These are phyloP conservation scores for Salarias fasciatus DNA, from an alignment of 2,797 vertebrate genomes.

Conservation along the genomic window DNA sequence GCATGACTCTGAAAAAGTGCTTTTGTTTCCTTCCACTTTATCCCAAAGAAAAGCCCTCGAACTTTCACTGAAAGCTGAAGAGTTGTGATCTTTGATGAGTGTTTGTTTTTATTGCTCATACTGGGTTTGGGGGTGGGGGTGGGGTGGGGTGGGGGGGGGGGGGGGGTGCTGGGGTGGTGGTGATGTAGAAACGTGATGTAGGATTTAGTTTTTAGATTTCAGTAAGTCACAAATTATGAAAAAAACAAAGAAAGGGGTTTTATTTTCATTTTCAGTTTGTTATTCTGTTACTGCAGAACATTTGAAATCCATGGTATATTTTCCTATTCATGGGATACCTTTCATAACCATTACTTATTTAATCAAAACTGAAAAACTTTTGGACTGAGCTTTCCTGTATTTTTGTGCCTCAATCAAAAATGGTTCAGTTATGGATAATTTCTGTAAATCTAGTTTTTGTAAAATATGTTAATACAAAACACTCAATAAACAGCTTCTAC, in stretches of 20 bases:
- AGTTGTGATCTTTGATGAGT: slow-evolving; percentile 50
- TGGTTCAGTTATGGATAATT: slow-evolving; percentile 63
- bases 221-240: slow-evolving; percentile 16
- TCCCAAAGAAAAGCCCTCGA: slow-evolving; percentile 68
- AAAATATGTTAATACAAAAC: slow-evolving; percentile 74
- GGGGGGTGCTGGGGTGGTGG: slow-evolving; percentile 28
- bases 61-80: slow-evolving; percentile 53
- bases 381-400: slow-evolving; percentile 68
- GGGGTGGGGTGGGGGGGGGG: too few species aligned
- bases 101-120: slow-evolving; percentile 44
- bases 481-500: slow-evolving; percentile 74
- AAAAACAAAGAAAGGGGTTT: slow-evolving; percentile 10
- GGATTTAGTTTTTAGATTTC: slow-evolving; percentile 32
- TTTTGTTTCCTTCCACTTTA: slow-evolving; percentile 55
- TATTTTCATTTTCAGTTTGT: slow-evolving; percentile 31
- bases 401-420: slow-evolving; percentile 76
- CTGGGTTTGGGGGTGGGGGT: slow-evolving; percentile 24
- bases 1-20: slow-evolving; percentile 49
- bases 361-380: slow-evolving; percentile 52
- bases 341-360: slow-evolving; percentile 60
- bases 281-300: slow-evolving; percentile 34
- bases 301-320: slow-evolving; percentile 53
- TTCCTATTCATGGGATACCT: slow-evolving; percentile 57
- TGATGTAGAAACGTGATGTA: not conserved
- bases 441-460: slow-evolving; percentile 82